phyloP scores from a whole-genome alignment of 1,140 invertebrate species.

The Druon quercuslanigerum region DNA sequence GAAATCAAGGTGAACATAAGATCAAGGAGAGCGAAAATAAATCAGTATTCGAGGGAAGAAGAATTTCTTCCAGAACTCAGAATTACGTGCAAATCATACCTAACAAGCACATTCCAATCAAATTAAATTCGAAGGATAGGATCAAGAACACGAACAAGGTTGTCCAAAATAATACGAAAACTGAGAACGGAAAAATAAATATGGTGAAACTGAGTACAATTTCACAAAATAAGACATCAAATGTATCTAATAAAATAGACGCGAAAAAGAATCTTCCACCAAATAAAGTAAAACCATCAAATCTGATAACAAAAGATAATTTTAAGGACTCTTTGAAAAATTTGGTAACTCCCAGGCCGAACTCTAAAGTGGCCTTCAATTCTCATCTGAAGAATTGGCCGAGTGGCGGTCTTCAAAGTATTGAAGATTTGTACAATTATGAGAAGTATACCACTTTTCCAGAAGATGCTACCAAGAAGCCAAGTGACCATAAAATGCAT shows the following conservation, averaged over 20 bases:
- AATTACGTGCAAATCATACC: slow-evolving; percentile 20
- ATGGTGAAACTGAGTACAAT: not conserved
- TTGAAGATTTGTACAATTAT: slow-evolving; percentile 65
- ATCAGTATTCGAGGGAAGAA: slow-evolving; percentile 8
- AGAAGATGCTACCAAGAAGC: slow-evolving; percentile 30
- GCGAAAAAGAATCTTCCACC: not conserved
- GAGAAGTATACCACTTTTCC: slow-evolving; percentile 65
- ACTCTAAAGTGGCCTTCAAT: not conserved
- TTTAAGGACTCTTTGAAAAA: not conserved
- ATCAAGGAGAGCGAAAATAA: not conserved
- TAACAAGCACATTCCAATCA: not conserved
- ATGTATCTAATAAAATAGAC: not conserved
- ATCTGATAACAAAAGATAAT: slow-evolving; percentile 6
- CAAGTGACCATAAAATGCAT: not conserved
- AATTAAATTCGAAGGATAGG: not conserved
- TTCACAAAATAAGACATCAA: not conserved
- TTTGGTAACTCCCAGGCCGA: not conserved
- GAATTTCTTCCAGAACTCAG: not conserved
- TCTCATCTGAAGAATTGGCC: slow-evolving; percentile 65
- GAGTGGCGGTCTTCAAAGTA: slow-evolving; percentile 51
- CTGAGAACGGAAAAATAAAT: not conserved
- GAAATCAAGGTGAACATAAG: not conserved
- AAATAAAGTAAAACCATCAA: not conserved
- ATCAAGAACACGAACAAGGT: not conserved
- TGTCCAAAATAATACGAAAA: not conserved